phyloP scores from a whole-genome alignment of 37 sponge, comb jelly and placozoan species.

The Chondrilla cf. caribensis region DNA sequence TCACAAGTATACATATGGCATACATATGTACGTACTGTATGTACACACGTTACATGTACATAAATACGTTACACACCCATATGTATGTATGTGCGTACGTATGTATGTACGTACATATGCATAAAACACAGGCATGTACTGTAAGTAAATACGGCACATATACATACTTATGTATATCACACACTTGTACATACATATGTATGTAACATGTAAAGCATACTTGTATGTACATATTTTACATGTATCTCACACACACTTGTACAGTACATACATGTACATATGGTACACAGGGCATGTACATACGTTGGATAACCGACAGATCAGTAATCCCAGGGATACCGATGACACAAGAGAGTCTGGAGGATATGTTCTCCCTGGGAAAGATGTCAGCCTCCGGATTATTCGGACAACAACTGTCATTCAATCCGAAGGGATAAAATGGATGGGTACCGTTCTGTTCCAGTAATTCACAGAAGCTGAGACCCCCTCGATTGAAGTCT shows the following conservation, averaged over 20 bases:
- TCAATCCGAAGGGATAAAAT: background rate
- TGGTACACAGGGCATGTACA: no score
- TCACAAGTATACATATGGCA: no score
- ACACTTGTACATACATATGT: background rate
- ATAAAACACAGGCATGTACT: background rate
- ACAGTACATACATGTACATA: no score
- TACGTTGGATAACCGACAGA: background rate
- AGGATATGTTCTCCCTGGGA: no score
- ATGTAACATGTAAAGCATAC: no score
- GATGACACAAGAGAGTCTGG: slow-evolving; percentile 38
- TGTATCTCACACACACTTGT: no score
- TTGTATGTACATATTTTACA: no score
- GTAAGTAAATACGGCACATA: no score
- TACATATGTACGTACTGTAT: no score
- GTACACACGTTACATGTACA: no score
- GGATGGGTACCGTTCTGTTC: background rate
- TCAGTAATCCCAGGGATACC: slow-evolving; percentile 80
- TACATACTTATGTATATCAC: background rate
- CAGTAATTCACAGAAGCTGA: no score
- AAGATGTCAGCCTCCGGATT: slow-evolving; percentile 34
- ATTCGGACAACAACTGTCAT: slow-evolving; percentile 33
- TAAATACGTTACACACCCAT: background rate
- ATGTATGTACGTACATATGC: slow-evolving; percentile 2
- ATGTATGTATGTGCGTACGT: background rate
- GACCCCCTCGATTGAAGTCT: no score